Evolutionary conservation across 2,113 vertebrate genomes (phyloP).

Genomic region (Oryzias woworae): DNA sequence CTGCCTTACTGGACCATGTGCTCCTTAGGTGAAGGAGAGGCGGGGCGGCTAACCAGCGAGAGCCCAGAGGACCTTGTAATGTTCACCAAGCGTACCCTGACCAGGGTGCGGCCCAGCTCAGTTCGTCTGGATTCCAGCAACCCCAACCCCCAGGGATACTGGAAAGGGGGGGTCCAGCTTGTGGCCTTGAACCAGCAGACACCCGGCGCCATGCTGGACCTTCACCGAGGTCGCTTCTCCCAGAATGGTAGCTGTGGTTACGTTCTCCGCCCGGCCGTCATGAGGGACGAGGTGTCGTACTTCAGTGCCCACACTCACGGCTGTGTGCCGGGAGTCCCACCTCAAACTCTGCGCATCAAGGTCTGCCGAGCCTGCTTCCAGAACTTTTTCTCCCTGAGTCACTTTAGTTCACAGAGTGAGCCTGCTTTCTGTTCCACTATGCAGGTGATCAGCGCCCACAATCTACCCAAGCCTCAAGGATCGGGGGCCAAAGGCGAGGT

Average conservation of each 20-base stretch:
- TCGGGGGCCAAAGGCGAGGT: conserved; percentile 97
- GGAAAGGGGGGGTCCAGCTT: conserved; percentile 97
- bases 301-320: conserved; percentile 97
- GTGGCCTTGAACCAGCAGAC: conserved; percentile 98
- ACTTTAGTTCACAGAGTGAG: background rate
- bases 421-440: background rate
- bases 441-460: conserved; percentile 93
- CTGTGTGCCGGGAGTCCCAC: conserved; percentile 90
- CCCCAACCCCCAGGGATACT: conserved; percentile 95
- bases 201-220: conserved; percentile 94
- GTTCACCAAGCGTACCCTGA: conserved; percentile 94
- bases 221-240: conserved; percentile 91
- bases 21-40: conserved; percentile 92
- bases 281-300: conserved; percentile 95
- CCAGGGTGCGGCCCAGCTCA: conserved; percentile 89
- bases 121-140: conserved; percentile 97
- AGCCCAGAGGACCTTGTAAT: conserved; percentile 93
- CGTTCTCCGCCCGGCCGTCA: conserved; percentile 89
- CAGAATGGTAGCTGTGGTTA: conserved; percentile 95
- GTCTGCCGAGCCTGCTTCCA: conserved; percentile 15
- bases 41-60: conserved; percentile 89
- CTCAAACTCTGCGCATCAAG: conserved; percentile 92
- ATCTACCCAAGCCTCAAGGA: conserved; percentile 95
- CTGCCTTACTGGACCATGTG: conserved; percentile 86
- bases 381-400: background rate